phyloP scores from a whole-genome alignment of 2,888 invertebrate genomes.

The Caenorhabditis doughertyi region DNA sequence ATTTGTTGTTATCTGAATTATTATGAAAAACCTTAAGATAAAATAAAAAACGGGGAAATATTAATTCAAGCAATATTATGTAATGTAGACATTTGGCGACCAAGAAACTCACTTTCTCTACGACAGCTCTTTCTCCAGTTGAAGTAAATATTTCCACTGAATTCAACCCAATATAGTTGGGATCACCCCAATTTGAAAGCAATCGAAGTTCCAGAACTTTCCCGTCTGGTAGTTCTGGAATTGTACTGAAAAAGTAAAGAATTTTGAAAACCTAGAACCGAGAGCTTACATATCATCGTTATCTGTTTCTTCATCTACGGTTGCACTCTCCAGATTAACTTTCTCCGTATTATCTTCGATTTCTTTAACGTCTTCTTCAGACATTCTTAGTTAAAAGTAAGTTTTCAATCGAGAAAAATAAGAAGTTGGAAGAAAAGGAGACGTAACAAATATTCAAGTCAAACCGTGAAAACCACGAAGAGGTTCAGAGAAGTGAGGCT shows the following conservation, averaged over 20 bases:
- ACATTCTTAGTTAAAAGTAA: neutral
- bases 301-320: neutral
- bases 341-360: constrained; percentile 17
- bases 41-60: no score
- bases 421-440: constrained; percentile 5
- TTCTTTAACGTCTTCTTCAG: constrained; percentile 6
- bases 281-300: constrained; percentile 19
- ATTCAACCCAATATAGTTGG: constrained; percentile 75
- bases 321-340: neutral
- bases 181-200: constrained; percentile 74
- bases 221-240: constrained; percentile 72
- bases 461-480: neutral
- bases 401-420: neutral
- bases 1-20: constrained; percentile 63
- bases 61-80: no score
- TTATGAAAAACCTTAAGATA: constrained; percentile 59
- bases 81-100: no score
- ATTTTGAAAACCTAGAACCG: neutral
- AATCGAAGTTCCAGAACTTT: constrained; percentile 57
- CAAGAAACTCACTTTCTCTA: no score
- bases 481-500: constrained; percentile 18
- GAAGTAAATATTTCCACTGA: constrained; percentile 79
- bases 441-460: constrained; percentile 7
- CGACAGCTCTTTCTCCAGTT: constrained; percentile 71
- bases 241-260: constrained; percentile 66